Percentiles rank a stretch among this genome's conserved stretches.
These are phyloP conservation scores for Zoanthus sociatus DNA, from an alignment of 92 coral and sea anemone genomes.

Conservation along the genomic window DNA sequence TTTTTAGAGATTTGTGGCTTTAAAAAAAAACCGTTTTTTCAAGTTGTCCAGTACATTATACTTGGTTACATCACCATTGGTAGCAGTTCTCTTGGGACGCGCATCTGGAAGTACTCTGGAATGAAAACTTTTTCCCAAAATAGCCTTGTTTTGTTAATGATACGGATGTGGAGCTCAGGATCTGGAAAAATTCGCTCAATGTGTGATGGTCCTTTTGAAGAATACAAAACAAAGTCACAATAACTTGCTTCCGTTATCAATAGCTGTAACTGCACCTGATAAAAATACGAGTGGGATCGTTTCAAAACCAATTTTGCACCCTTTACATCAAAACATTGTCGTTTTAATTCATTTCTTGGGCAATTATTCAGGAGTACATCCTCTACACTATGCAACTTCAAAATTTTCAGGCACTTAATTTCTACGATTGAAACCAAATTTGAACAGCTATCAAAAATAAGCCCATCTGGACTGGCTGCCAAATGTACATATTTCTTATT, in stretches of 20 bases:
- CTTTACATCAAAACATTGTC: background rate
- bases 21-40: too few species aligned
- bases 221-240: conserved; percentile 14
- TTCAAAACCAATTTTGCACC: background rate
- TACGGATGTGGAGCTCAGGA: background rate
- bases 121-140: conserved; percentile 19
- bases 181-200: background rate
- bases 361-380: too few species aligned
- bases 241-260: background rate
- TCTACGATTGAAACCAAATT: too few species aligned
- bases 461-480: too few species aligned
- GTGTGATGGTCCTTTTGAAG: conserved; percentile 11
- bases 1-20: too few species aligned
- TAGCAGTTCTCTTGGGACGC: background rate
- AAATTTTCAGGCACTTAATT: too few species aligned
- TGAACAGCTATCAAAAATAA: too few species aligned
- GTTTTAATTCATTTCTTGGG: too few species aligned
- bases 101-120: conserved; percentile 22
- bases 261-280: background rate
- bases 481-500: too few species aligned
- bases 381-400: too few species aligned
- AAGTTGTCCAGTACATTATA: too few species aligned
- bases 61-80: background rate
- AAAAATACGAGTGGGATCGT: background rate
- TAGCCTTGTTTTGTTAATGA: background rate